Evolutionary conservation across 2,797 vertebrate species (phyloP), one percentile per base, ranked within the genome.

Genomic region (Aphelocoma californica): DNA sequence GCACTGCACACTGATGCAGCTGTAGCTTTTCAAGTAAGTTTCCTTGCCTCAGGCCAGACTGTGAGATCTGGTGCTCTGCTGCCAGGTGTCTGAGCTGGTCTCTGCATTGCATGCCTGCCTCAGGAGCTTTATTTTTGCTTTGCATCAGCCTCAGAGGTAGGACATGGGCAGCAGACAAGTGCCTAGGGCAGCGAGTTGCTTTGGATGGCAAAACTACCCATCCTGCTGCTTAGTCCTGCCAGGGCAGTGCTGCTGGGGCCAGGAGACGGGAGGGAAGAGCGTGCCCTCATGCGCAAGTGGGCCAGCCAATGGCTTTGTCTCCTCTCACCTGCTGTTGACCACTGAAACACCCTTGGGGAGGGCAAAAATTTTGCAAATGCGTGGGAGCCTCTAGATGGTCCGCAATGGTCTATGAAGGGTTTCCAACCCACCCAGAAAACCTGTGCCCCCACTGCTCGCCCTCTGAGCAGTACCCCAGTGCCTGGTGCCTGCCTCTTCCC

Each of bases 321-420:
- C 12, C 18, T 25, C 7, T 31, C 2, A 1, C 44, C 26, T 66
- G 47, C 62, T 70, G 23, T 53, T 61, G 56, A 72, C 32, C 29
- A 17, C 16, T 69, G 47, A 44, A 12, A 11, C 31, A 25, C 15
- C 18, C 7, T 18, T 64, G 21, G 13, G 47, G 28, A 62, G 3
- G 10, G 24, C 38, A 83, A 62, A 86, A 32, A 3, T 26, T 50
- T 62, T 58, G 38, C 34, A 44, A 9, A 13, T 18, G 18, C 2
- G 0, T 4, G 0, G 25, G 23, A 91, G 32, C 25, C 17, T 60
- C 19, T 28, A 45, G 32, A 13, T 44, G 34, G 28, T 58, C 14
- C 0, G 0, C 25, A 31, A 6, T 3, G 2, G 50, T 42, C 54
- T 45, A 26, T 69, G 53, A 60, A 53, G 5, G 6, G 24, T 67